These are phyloP conservation scores for Bombus superbus DNA, from an alignment of 1,140 invertebrate genomes.

Conservation along the genomic window DNA sequence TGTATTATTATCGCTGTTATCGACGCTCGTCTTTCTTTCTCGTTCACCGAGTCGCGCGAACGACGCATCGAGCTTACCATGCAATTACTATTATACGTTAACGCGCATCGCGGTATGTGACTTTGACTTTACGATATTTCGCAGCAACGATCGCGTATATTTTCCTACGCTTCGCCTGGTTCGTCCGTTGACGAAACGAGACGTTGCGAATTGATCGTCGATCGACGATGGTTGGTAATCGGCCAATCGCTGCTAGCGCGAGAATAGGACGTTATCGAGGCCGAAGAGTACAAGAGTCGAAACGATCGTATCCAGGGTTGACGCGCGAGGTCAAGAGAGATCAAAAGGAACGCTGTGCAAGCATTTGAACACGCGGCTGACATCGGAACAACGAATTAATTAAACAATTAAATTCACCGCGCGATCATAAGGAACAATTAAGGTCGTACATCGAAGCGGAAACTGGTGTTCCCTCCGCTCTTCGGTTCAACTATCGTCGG, in stretches of 20 bases:
- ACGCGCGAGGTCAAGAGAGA: not conserved
- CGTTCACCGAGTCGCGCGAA: too few relatives aligned
- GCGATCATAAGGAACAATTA: slow-evolving; percentile 35
- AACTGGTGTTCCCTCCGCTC: slow-evolving; percentile 5
- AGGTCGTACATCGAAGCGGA: slow-evolving; percentile 25
- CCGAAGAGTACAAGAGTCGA: not conserved
- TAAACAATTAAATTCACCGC: slow-evolving; percentile 33
- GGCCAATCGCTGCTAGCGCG: not conserved
- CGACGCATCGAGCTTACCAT: too few relatives aligned
- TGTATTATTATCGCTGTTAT: not conserved
- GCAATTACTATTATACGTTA: not conserved
- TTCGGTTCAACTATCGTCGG: slow-evolving; percentile 49
- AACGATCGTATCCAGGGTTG: not conserved
- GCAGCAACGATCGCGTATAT: not conserved
- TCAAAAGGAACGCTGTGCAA: not conserved
- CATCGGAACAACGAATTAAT: slow-evolving; percentile 25
- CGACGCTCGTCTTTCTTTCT: not conserved
- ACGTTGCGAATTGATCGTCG: too few relatives aligned
- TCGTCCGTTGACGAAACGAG: too few relatives aligned
- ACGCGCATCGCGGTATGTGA: not conserved
- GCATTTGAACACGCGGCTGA: not conserved
- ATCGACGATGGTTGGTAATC: not conserved
- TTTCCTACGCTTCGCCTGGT: not conserved
- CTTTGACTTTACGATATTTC: not conserved
- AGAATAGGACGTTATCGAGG: too few relatives aligned